These are phyloP conservation scores for Brachylomia viminalis DNA, from an alignment of 2,888 invertebrate genomes.

Conservation along the genomic window DNA sequence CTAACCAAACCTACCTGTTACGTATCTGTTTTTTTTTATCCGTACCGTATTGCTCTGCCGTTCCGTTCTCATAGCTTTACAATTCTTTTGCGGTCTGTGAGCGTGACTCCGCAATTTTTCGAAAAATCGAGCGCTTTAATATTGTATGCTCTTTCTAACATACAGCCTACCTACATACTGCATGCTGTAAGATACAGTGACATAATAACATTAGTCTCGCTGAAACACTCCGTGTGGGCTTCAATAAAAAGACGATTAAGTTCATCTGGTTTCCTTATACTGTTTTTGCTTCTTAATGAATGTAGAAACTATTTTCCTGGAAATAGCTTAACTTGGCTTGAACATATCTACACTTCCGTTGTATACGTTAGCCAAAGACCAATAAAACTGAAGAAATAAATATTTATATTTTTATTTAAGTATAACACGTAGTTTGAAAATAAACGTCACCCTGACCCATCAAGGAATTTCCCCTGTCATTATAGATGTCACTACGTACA, in stretches of 20 bases:
- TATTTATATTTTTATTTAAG: too few relatives aligned
- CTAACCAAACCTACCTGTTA: constrained; percentile 26
- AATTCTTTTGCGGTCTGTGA: constrained; percentile 56
- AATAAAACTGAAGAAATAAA: constrained; percentile 6
- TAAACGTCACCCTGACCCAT: constrained; percentile 1
- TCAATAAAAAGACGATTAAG: constrained; percentile 31
- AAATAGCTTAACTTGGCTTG: constrained; percentile 7
- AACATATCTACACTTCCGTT: neutral
- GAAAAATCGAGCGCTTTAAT: constrained; percentile 44
- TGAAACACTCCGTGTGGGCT: constrained; percentile 1
- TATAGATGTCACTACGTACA: constrained; percentile 36
- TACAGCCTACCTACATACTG: constrained; percentile 4
- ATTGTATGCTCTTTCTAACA: constrained; percentile 40
- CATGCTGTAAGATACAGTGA: neutral
- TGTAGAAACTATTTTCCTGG: neutral
- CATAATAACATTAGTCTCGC: constrained; percentile 3
- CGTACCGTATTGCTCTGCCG: constrained; percentile 27
- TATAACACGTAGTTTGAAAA: constrained; percentile 20
- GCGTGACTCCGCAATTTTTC: constrained; percentile 45
- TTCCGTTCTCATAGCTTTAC: constrained; percentile 45
- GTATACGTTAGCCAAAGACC: neutral
- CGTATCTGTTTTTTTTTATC: constrained; percentile 13
- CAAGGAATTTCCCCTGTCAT: constrained; percentile 9
- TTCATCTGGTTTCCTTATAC: constrained; percentile 17
- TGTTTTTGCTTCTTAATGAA: constrained; percentile 22